Conservation (phyloP, 2,797 vertebrate species). For the Distichodus sexfasciatus region DNA sequence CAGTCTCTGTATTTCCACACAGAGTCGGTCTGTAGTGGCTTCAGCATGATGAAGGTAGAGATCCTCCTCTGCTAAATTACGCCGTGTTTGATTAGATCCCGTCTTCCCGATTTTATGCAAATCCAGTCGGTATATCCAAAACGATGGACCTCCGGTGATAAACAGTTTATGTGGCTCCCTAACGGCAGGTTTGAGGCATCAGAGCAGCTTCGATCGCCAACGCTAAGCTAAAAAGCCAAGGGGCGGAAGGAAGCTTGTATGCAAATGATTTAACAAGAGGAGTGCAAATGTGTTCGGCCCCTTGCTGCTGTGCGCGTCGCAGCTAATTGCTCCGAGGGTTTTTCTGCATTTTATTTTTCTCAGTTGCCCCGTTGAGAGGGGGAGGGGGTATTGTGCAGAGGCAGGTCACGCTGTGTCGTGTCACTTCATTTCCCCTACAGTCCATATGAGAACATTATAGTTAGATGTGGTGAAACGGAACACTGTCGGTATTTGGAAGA, state of each 20-base stretch:
- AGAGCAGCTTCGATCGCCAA: too few relatives aligned
- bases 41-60: conserved; percentile 58
- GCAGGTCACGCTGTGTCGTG: too few relatives aligned
- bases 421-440: too few relatives aligned
- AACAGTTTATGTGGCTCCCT: conserved; percentile 57
- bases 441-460: background rate
- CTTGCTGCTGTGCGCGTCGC: too few relatives aligned
- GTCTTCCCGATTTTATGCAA: conserved; percentile 46
- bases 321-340: too few relatives aligned
- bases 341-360: too few relatives aligned
- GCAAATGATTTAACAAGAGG: conserved; percentile 67
- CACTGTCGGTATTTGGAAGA: conserved; percentile 35
- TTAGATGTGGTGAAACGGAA: background rate
- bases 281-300: too few relatives aligned
- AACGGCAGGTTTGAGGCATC: too few relatives aligned
- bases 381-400: too few relatives aligned
- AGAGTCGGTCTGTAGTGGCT: conserved; percentile 58
- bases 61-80: conserved; percentile 65
- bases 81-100: conserved; percentile 67
- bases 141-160: background rate
- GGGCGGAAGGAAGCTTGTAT: conserved; percentile 79
- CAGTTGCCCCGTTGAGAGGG: too few relatives aligned
- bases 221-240: too few relatives aligned
- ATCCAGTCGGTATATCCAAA: conserved; percentile 24
- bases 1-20: conserved; percentile 70